A percentile compares a stretch with the other conserved stretches of the same genome.
phyloP scores from a whole-genome alignment of 2,113 vertebrate genomes.

The Colinus virginianus region DNA sequence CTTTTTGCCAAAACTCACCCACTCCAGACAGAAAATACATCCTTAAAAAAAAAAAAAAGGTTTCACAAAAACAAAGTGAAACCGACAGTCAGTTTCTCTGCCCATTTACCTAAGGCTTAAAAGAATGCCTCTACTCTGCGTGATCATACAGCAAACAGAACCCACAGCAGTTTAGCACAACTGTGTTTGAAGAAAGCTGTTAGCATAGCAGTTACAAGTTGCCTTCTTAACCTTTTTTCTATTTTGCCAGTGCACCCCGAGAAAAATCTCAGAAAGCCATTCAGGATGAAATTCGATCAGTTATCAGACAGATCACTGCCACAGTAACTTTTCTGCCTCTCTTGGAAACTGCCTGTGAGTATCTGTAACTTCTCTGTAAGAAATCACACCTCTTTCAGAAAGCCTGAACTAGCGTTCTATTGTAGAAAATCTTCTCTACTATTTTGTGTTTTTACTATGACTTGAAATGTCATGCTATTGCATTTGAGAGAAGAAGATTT shows the following conservation, averaged over 20 bases:
- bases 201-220: neutral
- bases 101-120: neutral
- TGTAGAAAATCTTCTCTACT: neutral
- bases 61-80: neutral
- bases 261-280: constrained; percentile 95
- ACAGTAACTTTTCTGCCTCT: constrained; percentile 95
- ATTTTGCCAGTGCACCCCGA: constrained; percentile 82
- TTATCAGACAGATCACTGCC: constrained; percentile 95
- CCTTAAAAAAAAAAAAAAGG: neutral
- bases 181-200: neutral
- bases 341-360: constrained; percentile 93
- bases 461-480: neutral
- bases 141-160: neutral
- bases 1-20: neutral
- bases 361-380: neutral
- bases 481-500: neutral
- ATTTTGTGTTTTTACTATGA: neutral
- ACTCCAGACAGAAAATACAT: neutral
- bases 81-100: neutral
- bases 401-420: neutral
- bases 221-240: neutral
- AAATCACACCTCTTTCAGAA: rapidly evolving
- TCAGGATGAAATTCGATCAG: constrained; percentile 95
- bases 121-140: neutral
- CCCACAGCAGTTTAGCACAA: neutral